Percentiles rank a stretch among this genome's conserved stretches.
Conservation (phyloP, 2,113 vertebrate genomes). For the Prunella himalayana region DNA sequence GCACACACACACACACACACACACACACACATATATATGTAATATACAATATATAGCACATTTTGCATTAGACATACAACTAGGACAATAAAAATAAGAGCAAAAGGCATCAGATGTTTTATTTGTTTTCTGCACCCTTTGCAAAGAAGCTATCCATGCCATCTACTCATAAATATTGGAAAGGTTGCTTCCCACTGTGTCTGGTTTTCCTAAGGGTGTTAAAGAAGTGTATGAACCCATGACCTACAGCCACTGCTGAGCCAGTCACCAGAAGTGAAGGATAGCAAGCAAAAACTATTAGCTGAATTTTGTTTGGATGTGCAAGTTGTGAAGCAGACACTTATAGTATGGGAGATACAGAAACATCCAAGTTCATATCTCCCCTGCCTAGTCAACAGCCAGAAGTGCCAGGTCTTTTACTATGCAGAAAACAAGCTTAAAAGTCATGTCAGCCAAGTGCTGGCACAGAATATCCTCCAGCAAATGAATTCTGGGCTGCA, state of each 20-base stretch:
- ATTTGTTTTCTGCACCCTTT: not conserved
- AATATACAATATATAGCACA: not conserved
- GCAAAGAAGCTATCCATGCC: not conserved
- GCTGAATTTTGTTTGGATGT: not conserved
- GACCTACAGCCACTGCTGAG: not conserved
- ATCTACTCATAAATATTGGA: not conserved
- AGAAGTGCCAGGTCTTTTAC: not conserved
- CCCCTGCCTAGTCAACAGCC: not conserved
- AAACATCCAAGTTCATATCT: not conserved
- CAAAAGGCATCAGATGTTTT: not conserved
- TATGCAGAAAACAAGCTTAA: not conserved
- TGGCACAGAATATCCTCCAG: not conserved
- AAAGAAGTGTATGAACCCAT: not conserved
- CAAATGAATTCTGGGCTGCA: not conserved
- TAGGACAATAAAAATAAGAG: not conserved
- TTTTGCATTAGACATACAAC: not conserved
- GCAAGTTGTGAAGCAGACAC: not conserved
- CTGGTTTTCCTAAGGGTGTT: not conserved
- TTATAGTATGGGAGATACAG: not conserved
- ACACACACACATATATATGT: too few relatives aligned
- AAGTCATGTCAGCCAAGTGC: not conserved
- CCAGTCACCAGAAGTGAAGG: not conserved
- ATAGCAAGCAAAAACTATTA: not conserved
- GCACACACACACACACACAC: not conserved
- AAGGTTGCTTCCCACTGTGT: not conserved